Conservation (phyloP, 1,140 invertebrate genomes). For the Drosophila fuyamai region DNA sequence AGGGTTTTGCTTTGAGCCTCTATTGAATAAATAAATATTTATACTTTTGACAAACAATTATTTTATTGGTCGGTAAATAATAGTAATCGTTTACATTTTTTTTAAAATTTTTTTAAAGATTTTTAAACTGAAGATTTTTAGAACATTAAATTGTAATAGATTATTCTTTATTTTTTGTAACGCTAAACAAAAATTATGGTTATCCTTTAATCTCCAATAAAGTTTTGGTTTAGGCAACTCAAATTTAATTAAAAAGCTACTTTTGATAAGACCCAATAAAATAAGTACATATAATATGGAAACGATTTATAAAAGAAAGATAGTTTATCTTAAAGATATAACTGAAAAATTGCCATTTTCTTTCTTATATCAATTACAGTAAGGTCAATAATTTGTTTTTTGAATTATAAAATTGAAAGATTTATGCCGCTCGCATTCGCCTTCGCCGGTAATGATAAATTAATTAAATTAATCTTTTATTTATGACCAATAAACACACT, state of each 20-base stretch:
- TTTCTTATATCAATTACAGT: background rate
- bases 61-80: no score
- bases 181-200: no score
- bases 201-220: no score
- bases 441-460: conserved; percentile 26
- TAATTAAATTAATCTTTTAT: conserved; percentile 35
- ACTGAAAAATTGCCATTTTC: background rate
- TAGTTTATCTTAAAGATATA: background rate
- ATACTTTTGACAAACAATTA: background rate
- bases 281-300: no score
- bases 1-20: background rate
- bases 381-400: background rate
- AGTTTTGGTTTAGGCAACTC: no score
- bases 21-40: background rate
- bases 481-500: conserved; percentile 26
- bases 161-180: no score
- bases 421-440: conserved; percentile 2
- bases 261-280: no score
- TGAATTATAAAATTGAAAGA: conserved; percentile 7
- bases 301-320: background rate
- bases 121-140: background rate
- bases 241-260: no score
- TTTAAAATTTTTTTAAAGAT: background rate
- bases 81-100: background rate
- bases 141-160: no score